Conservation (phyloP, 2,888 invertebrate species). For the Parasteatoda lunata region DNA sequence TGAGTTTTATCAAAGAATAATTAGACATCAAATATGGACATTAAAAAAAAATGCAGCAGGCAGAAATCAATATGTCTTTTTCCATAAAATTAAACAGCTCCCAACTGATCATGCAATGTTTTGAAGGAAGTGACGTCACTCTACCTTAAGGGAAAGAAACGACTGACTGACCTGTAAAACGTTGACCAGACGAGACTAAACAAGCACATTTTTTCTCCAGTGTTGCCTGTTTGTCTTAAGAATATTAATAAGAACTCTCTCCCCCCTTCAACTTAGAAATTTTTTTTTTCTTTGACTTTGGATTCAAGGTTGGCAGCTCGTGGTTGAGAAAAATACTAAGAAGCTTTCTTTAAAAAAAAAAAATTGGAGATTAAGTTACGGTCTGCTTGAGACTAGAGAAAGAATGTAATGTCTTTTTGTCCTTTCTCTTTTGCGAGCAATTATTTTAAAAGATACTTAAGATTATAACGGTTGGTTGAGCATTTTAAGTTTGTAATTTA, state of each 20-base stretch:
- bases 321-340: constrained; percentile 3
- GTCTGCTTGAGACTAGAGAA: not conserved
- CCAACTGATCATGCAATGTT: constrained; percentile 25
- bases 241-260: constrained; percentile 6
- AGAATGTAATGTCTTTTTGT: not conserved
- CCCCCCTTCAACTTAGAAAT: not conserved
- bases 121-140: constrained; percentile 57
- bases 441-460: not conserved
- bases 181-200: constrained; percentile 50
- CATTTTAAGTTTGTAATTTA: too few relatives aligned
- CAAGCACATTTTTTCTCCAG: not conserved
- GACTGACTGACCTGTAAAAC: constrained; percentile 66
- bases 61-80: too few relatives aligned
- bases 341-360: not conserved
- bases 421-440: not conserved
- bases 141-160: constrained; percentile 35
- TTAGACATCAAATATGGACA: too few relatives aligned
- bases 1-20: too few relatives aligned
- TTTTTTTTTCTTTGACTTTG: too few relatives aligned
- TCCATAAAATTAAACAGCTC: not conserved
- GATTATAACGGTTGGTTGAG: too few relatives aligned
- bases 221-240: not conserved
- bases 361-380: not conserved
- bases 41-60: too few relatives aligned
- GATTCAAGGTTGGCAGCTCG: constrained; percentile 16